These are phyloP conservation scores for Catonia carolina DNA, from an alignment of 2,888 invertebrate species.

Conservation along the genomic window DNA sequence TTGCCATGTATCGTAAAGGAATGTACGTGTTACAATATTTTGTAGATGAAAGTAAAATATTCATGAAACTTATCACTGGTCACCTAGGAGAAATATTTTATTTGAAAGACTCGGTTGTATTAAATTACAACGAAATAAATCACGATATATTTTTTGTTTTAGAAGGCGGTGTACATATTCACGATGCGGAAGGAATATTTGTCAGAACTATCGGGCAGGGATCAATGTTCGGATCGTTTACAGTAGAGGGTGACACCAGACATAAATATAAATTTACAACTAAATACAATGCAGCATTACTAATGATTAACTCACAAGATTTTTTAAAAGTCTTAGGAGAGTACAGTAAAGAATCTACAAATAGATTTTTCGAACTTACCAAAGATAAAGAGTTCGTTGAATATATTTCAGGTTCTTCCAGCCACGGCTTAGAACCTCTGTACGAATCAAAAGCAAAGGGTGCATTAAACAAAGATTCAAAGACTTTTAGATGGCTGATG, in stretches of 20 bases:
- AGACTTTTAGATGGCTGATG: neutral
- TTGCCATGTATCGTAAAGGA: neutral
- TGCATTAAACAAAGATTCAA: neutral
- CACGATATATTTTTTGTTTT: neutral
- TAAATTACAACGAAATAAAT: neutral
- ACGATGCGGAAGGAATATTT: neutral
- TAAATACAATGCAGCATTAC: neutral
- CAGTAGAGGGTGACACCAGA: neutral
- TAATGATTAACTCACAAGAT: neutral
- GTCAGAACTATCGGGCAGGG: neutral
- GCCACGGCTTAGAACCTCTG: neutral
- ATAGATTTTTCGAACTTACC: neutral
- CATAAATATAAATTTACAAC: neutral
- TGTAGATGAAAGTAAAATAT: neutral
- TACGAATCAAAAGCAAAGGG: neutral
- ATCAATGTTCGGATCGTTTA: constrained; percentile 4
- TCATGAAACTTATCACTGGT: neutral
- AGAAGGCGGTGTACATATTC: neutral
- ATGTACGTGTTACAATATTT: neutral
- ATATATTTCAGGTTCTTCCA: neutral
- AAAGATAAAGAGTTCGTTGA: neutral
- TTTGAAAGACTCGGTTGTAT: neutral
- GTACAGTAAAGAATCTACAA: neutral
- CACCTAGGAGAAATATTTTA: neutral
- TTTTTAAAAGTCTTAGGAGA: neutral